Conservation (phyloP, 2,113 vertebrate species). For the Campylomormyrus tamandua region DNA sequence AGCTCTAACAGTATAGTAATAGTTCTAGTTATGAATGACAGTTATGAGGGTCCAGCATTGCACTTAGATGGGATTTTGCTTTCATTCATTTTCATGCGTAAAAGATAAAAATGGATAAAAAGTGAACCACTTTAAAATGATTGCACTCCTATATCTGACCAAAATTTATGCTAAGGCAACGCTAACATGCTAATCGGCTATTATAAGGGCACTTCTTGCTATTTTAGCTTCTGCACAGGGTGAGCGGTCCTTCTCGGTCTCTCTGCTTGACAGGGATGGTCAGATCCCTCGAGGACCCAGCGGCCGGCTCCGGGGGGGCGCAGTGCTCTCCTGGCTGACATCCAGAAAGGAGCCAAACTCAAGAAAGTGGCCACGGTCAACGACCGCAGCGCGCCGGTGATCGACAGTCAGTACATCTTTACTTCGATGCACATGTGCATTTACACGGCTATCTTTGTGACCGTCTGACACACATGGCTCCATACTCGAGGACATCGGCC, state of each 20-base stretch:
- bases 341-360: slow-evolving; percentile 81
- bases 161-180: neutral
- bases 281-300: slow-evolving; percentile 47
- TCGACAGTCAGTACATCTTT: slow-evolving; percentile 71
- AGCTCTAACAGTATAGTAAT: neutral
- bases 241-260: neutral
- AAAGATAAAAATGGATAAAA: neutral
- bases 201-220: neutral
- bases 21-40: neutral
- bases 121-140: neutral
- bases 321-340: slow-evolving; percentile 78
- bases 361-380: slow-evolving; percentile 80
- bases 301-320: slow-evolving; percentile 62
- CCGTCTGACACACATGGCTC: neutral
- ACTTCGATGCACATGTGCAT: too few relatives aligned
- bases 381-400: slow-evolving; percentile 77
- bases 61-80: neutral
- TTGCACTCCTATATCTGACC: neutral
- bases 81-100: neutral
- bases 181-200: neutral
- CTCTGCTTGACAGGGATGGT: slow-evolving; percentile 46
- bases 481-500: neutral
- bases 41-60: neutral
- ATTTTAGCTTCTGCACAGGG: neutral
- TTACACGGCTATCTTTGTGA: neutral